A percentile compares a stretch with the other conserved stretches of the same genome.
phyloP scores from a whole-genome alignment of 2,888 invertebrate species.

The Ochropacha duplaris region DNA sequence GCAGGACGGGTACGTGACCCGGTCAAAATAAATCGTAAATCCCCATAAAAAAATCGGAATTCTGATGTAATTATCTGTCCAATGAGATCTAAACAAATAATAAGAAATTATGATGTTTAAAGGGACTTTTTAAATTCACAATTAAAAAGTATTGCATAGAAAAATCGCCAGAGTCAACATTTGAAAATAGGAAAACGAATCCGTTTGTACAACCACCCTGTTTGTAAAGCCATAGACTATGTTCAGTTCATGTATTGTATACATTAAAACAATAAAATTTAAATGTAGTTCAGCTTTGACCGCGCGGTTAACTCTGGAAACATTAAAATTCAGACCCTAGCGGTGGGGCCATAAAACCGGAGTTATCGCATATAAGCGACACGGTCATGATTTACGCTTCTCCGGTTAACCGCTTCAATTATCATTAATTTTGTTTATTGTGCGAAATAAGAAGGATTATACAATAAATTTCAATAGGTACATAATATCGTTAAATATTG shows the following conservation, averaged over 20 bases:
- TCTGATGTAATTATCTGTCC: conserved; percentile 17
- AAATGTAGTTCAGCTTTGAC: conserved; percentile 23
- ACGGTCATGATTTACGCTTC: conserved; percentile 8
- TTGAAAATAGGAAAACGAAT: background rate
- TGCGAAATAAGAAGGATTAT: conserved; percentile 6
- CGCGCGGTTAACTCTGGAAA: conserved; percentile 16
- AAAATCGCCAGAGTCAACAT: no score
- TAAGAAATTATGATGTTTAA: background rate
- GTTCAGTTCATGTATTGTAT: background rate
- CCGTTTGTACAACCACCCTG: no score
- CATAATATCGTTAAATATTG: background rate
- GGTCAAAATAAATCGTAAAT: conserved; percentile 28
- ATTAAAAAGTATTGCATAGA: no score
- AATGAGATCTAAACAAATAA: conserved; percentile 16
- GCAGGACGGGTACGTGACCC: conserved; percentile 18
- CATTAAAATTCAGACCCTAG: conserved; percentile 31
- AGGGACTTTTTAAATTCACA: no score
- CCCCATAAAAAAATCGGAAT: conserved; percentile 25
- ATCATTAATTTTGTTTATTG: conserved; percentile 22
- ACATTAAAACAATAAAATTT: conserved; percentile 19
- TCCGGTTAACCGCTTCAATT: conserved; percentile 16
- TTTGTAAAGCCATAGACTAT: no score
- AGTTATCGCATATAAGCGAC: conserved; percentile 18
- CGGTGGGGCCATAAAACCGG: conserved; percentile 21
- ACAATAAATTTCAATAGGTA: background rate